Evolutionary conservation across 2,797 vertebrate genomes (phyloP).

Genomic region (Diglossa cyanea): DNA sequence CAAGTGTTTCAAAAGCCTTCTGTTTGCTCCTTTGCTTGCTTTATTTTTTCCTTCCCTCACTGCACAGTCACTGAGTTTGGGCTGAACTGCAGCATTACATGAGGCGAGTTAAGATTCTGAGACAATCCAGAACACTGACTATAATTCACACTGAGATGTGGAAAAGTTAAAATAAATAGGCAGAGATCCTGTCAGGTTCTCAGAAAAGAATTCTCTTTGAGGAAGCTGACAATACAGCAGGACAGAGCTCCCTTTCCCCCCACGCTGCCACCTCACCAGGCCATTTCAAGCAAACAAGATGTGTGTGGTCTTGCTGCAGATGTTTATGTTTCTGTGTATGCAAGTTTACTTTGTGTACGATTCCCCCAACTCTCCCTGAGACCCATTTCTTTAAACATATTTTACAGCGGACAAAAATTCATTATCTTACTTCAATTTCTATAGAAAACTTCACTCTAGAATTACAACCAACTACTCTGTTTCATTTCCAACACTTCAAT

Average conservation of each 20-base stretch:
- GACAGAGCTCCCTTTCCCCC: not conserved
- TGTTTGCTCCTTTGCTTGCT: not conserved
- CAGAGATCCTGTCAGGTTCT: not conserved
- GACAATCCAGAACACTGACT: not conserved
- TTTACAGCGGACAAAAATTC: not conserved
- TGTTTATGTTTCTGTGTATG: not conserved
- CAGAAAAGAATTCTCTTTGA: not conserved
- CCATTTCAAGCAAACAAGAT: not conserved
- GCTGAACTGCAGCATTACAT: not conserved
- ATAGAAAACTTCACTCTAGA: not conserved
- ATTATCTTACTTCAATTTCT: not conserved
- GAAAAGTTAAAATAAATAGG: not conserved
- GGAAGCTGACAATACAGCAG: not conserved
- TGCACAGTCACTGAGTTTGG: not conserved
- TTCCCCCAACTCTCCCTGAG: not conserved
- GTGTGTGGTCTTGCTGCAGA: not conserved
- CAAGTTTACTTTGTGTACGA: not conserved
- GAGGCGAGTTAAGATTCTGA: not conserved
- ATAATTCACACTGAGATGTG: not conserved
- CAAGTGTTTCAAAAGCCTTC: not conserved
- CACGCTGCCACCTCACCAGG: rapidly evolving
- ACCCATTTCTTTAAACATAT: not conserved
- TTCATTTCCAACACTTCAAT: not conserved
- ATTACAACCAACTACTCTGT: not conserved
- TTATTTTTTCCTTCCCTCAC: not conserved